These are phyloP conservation scores for Trissolcus brochymenae DNA, from an alignment of 2,888 invertebrate species.

Conservation along the genomic window DNA sequence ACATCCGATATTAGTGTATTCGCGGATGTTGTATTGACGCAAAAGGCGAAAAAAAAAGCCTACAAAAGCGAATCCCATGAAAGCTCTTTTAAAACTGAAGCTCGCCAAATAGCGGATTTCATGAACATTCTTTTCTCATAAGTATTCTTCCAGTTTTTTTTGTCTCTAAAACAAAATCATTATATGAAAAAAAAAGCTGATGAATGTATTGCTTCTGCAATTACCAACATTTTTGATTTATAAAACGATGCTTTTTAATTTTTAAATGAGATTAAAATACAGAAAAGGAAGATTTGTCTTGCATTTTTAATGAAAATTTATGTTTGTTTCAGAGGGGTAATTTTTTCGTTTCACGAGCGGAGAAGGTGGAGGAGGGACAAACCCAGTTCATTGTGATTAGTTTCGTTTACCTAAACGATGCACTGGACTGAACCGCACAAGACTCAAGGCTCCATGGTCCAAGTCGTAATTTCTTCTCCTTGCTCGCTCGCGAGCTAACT, in stretches of 20 bases:
- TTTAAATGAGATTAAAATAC: too few species aligned
- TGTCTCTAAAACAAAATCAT: neutral
- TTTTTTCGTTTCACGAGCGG: neutral
- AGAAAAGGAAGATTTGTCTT: too few species aligned
- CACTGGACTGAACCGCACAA: slow-evolving; percentile 86
- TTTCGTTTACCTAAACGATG: slow-evolving; percentile 81
- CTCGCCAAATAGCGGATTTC: slow-evolving; percentile 3
- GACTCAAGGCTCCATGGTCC: slow-evolving; percentile 89
- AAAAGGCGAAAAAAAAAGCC: slow-evolving; percentile 11
- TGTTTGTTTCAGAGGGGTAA: slow-evolving; percentile 3
- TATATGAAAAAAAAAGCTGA: too few species aligned
- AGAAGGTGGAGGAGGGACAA: slow-evolving; percentile 3
- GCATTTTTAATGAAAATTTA: too few species aligned
- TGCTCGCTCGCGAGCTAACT: slow-evolving; percentile 89
- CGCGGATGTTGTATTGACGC: slow-evolving; percentile 13
- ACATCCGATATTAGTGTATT: slow-evolving; percentile 36
- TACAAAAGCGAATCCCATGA: slow-evolving; percentile 3
- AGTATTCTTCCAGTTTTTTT: slow-evolving; percentile 2
- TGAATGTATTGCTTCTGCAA: too few species aligned
- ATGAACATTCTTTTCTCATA: neutral
- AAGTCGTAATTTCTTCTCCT: slow-evolving; percentile 87
- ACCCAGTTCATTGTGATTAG: slow-evolving; percentile 30
- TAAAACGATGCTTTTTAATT: too few species aligned
- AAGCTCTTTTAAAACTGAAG: slow-evolving; percentile 15
- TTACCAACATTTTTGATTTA: too few species aligned